These are phyloP conservation scores for Dusona sp. DNA, from an alignment of 2,888 invertebrate genomes.

Conservation along the genomic window DNA sequence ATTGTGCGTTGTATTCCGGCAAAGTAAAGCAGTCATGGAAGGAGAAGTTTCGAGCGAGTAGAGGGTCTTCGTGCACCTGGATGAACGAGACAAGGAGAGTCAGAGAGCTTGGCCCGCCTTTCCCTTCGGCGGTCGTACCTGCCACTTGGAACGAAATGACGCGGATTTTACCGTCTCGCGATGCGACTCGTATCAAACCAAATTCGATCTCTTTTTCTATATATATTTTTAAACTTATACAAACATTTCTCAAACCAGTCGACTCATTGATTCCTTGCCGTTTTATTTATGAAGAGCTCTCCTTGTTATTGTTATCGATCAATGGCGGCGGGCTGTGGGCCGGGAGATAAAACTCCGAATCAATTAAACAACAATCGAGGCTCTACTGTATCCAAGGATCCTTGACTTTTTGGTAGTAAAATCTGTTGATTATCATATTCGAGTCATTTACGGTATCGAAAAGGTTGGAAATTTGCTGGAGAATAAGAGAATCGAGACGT, in stretches of 20 bases:
- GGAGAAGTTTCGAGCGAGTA: conserved; percentile 72
- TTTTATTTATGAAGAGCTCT: neutral
- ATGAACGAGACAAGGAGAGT: conserved; percentile 53
- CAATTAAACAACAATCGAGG: neutral
- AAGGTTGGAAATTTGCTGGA: neutral
- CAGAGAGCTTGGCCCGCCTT: conserved; percentile 76
- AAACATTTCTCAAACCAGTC: neutral
- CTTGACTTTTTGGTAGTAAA: neutral
- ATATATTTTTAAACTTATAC: neutral
- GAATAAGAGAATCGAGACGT: neutral
- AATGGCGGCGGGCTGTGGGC: neutral
- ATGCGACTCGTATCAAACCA: neutral
- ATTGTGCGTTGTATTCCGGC: conserved; percentile 18
- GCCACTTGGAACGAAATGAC: conserved; percentile 35
- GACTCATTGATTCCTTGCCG: neutral
- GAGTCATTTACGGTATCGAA: neutral
- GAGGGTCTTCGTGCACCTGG: conserved; percentile 80
- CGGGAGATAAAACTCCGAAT: neutral
- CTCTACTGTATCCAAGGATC: neutral
- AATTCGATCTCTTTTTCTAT: neutral
- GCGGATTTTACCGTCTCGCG: conserved; percentile 52
- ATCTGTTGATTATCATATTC: neutral
- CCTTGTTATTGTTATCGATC: neutral
- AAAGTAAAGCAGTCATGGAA: conserved; percentile 21
- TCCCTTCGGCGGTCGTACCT: conserved; percentile 78